A percentile compares a stretch with the other conserved stretches of the same genome.
Evolutionary conservation across 2,113 vertebrate species (phyloP).

Genomic region (Paedocypris sp.): DNA sequence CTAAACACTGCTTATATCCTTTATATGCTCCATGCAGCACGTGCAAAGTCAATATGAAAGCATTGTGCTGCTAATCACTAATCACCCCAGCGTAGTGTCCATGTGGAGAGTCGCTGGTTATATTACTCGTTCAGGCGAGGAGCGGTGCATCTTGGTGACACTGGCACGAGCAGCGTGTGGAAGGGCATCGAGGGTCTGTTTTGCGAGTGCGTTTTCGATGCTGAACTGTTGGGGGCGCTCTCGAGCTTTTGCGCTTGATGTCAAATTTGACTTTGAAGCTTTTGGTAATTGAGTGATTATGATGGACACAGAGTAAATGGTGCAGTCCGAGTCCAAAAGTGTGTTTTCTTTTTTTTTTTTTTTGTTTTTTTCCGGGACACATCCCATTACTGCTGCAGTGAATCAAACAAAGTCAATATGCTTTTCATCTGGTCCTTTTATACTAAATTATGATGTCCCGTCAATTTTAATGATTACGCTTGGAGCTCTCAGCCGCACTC

Average conservation of each 20-base stretch:
- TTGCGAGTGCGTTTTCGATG: slow-evolving; percentile 48
- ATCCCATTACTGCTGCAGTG: slow-evolving; percentile 10
- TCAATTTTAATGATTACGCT: background rate
- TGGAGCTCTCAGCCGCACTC: background rate
- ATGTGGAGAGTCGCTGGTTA: no score
- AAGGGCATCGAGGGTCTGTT: slow-evolving; percentile 23
- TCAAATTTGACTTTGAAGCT: slow-evolving; percentile 51
- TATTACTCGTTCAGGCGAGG: no score
- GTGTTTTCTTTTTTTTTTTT: no score
- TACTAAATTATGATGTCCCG: background rate
- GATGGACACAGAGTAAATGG: slow-evolving; percentile 41
- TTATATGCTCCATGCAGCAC: background rate
- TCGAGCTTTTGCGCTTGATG: slow-evolving; percentile 53
- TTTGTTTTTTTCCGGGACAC: slow-evolving; percentile 16
- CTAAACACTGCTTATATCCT: slow-evolving; percentile 6
- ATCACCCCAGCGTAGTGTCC: background rate
- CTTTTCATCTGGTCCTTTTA: slow-evolving; percentile 4
- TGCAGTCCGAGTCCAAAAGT: background rate
- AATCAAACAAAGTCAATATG: slow-evolving; percentile 14
- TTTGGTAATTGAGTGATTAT: slow-evolving; percentile 54
- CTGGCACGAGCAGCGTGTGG: background rate
- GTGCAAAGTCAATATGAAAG: slow-evolving; percentile 18
- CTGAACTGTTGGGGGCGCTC: slow-evolving; percentile 65
- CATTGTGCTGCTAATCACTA: slow-evolving; percentile 21
- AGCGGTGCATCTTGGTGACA: background rate